Evolutionary conservation across 2,797 vertebrate species (phyloP).

Genomic region (Eulemur mongoz): DNA sequence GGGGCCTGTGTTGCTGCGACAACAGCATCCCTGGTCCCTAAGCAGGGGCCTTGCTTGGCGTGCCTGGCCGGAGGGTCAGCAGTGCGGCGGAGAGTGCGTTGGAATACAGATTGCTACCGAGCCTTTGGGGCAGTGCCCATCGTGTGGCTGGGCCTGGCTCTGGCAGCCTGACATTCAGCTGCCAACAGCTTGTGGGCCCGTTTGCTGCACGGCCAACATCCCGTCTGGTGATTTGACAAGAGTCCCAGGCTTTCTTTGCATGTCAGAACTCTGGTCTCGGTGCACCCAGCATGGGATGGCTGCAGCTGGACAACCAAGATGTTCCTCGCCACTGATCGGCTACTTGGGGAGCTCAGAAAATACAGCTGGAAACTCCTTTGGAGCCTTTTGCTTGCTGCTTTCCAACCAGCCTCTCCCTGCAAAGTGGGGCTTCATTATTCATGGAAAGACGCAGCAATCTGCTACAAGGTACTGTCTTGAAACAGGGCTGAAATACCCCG

Average conservation of each 20-base stretch:
- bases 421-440: constrained; percentile 43
- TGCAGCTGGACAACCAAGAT: constrained; percentile 27
- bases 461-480: constrained; percentile 34
- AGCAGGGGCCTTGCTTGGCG: neutral
- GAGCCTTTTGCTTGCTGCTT: neutral
- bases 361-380: neutral
- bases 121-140: constrained; percentile 46
- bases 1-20: constrained; percentile 8
- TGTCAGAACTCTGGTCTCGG: constrained; percentile 38
- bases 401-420: constrained; percentile 34
- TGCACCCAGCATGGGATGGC: neutral
- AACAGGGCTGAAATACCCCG: neutral
- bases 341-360: neutral
- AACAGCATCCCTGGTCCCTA: constrained; percentile 1
- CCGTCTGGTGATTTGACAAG: constrained; percentile 45
- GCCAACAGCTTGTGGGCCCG: constrained; percentile 49
- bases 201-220: constrained; percentile 63
- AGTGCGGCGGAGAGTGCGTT: neutral
- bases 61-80: neutral
- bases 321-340: neutral
- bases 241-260: constrained; percentile 38
- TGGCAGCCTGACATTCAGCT: neutral
- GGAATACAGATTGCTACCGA: constrained; percentile 62
- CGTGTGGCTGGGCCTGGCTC: constrained; percentile 17
- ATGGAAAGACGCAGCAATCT: neutral